Evolutionary conservation across 2,888 invertebrate genomes (phyloP).

Genomic region (Melipona beecheii): DNA sequence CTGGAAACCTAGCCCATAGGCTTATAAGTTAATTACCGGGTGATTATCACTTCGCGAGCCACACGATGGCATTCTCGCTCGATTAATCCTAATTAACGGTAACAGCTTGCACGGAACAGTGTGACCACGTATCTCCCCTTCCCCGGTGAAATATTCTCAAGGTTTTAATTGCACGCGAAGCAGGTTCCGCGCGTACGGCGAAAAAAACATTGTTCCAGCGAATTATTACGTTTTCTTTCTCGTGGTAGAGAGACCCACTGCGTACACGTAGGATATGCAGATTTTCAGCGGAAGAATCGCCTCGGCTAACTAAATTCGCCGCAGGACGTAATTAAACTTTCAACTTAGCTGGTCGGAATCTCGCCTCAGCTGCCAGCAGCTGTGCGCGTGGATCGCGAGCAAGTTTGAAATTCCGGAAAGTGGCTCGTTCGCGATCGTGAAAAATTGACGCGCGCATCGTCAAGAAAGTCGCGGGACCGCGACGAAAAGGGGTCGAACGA

Average conservation of each 20-base stretch:
- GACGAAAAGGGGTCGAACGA: not conserved
- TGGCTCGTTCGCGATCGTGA: not conserved
- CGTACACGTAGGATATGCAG: not conserved
- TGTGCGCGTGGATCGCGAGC: not conserved
- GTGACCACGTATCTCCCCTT: slow-evolving; percentile 7
- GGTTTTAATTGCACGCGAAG: slow-evolving; percentile 42
- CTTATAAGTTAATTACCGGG: slow-evolving; percentile 61
- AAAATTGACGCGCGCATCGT: not conserved
- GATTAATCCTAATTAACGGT: slow-evolving; percentile 62
- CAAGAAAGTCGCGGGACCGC: not conserved
- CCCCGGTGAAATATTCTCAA: slow-evolving; percentile 12
- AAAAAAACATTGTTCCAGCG: not conserved
- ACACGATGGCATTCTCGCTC: slow-evolving; percentile 38
- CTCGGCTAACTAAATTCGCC: not conserved
- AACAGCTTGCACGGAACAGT: slow-evolving; percentile 43
- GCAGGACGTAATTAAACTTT: slow-evolving; percentile 26
- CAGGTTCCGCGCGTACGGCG: not conserved
- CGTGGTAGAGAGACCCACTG: too few species aligned
- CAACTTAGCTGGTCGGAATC: not conserved
- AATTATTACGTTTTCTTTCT: not conserved
- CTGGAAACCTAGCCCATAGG: slow-evolving; percentile 47
- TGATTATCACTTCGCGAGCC: slow-evolving; percentile 46
- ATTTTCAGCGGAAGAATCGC: slow-evolving; percentile 1
- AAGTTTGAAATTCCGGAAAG: not conserved
- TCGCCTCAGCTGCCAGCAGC: not conserved